Conservation (phyloP, 2,888 invertebrate species). For the Thyatira batis region DNA sequence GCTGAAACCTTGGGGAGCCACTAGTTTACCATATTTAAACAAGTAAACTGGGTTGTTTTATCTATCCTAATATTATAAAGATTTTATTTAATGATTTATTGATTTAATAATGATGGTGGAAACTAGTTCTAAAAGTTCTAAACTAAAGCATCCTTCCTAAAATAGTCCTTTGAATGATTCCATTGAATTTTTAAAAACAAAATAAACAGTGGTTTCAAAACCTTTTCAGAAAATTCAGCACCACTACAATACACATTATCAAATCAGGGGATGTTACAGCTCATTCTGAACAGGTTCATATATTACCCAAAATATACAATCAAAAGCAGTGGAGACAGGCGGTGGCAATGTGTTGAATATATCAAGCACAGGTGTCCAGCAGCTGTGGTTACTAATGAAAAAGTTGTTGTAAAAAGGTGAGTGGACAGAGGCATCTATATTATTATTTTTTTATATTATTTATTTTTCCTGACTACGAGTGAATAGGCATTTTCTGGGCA, state of each 20-base stretch:
- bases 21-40: too few species aligned
- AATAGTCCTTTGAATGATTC: too few species aligned
- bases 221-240: conserved; percentile 3
- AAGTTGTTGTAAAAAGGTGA: conserved; percentile 63
- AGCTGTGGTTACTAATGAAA: conserved; percentile 54
- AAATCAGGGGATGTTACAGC: conserved; percentile 63
- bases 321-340: conserved; percentile 37
- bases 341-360: conserved; percentile 74
- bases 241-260: conserved; percentile 64
- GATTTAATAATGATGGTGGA: too few species aligned
- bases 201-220: not conserved
- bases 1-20: too few species aligned
- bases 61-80: too few species aligned
- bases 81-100: too few species aligned
- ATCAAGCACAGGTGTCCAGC: conserved; percentile 55
- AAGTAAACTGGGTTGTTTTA: too few species aligned
- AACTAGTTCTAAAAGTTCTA: too few species aligned
- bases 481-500: too few species aligned
- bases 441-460: not conserved
- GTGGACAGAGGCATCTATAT: not conserved
- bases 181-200: too few species aligned
- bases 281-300: conserved; percentile 64
- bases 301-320: conserved; percentile 61
- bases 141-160: too few species aligned
- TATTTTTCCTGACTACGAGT: not conserved